phyloP scores from a whole-genome alignment of 2,113 vertebrate genomes.

The Ictalurus furcatus region DNA sequence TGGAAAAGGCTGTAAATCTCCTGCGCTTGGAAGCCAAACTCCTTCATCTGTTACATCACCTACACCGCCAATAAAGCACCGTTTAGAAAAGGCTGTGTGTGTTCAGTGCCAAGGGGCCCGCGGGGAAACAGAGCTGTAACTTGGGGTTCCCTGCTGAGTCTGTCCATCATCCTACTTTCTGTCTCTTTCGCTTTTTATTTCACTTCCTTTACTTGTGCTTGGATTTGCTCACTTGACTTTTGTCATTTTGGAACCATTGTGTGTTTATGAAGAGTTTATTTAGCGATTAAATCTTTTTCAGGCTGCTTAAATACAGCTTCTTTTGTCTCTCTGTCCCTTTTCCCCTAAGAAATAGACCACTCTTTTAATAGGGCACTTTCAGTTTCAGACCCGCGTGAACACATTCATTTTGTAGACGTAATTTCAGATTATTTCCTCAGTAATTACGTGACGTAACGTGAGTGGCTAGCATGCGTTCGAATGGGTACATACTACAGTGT shows the following conservation, averaged over 20 bases:
- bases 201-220: not conserved
- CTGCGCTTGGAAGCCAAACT: conserved; percentile 59
- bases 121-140: conserved; percentile 58
- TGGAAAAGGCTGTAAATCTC: conserved; percentile 67
- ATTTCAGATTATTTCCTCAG: not conserved
- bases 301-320: not conserved
- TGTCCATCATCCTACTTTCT: conserved; percentile 42
- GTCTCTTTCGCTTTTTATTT: conserved; percentile 9
- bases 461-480: not conserved
- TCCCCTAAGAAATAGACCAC: not conserved
- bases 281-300: conserved; percentile 39
- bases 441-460: not conserved
- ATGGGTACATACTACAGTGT: not conserved
- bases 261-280: conserved; percentile 32
- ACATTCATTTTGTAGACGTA: not conserved
- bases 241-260: conserved; percentile 18
- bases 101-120: conserved; percentile 50
- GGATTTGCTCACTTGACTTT: conserved; percentile 7
- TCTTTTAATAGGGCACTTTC: not conserved
- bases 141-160: conserved; percentile 24
- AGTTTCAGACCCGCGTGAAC: not conserved
- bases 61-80: conserved; percentile 66
- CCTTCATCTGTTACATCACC: conserved; percentile 72
- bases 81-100: conserved; percentile 57
- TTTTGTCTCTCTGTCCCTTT: not conserved